Evolutionary conservation across 2,888 invertebrate species (phyloP).

Genomic region (Polydrusus tereticollis): DNA sequence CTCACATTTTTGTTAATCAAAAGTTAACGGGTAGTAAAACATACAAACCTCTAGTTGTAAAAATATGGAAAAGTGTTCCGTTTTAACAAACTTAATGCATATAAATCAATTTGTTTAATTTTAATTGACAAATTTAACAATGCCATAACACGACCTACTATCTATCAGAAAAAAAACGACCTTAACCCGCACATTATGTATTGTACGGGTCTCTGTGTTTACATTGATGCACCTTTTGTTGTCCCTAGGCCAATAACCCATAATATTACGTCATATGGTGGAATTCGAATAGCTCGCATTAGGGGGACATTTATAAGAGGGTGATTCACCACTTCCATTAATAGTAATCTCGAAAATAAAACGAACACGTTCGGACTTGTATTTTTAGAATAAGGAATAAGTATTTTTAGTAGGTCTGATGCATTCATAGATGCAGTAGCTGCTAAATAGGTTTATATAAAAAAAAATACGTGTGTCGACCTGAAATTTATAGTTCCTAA

Average conservation of each 20-base stretch:
- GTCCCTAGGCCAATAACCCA: slow-evolving; percentile 6
- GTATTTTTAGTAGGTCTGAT: slow-evolving; percentile 1
- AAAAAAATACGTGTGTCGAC: slow-evolving; percentile 1
- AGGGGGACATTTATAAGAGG: not conserved
- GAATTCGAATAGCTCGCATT: not conserved
- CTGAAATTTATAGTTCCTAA: slow-evolving; percentile 4
- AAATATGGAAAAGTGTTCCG: too few relatives aligned
- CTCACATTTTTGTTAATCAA: too few relatives aligned
- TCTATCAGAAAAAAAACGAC: not conserved
- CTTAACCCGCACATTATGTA: slow-evolving; percentile 10
- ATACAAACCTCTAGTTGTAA: too few relatives aligned
- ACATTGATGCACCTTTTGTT: not conserved
- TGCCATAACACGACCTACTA: not conserved
- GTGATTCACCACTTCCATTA: slow-evolving; percentile 2
- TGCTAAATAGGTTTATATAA: not conserved
- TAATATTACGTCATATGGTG: slow-evolving; percentile 10
- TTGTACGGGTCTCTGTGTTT: not conserved
- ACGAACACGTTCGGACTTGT: not conserved
- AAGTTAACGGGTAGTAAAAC: too few relatives aligned
- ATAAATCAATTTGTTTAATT: too few relatives aligned
- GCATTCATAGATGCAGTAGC: slow-evolving; percentile 2
- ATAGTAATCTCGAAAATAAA: not conserved
- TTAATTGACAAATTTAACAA: not conserved
- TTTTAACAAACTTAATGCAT: too few relatives aligned
- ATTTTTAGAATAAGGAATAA: slow-evolving; percentile 10